A percentile compares a stretch with the other conserved stretches of the same genome.
Conservation (phyloP, 1,140 invertebrate species). For the Zaprionus gabonicus region DNA sequence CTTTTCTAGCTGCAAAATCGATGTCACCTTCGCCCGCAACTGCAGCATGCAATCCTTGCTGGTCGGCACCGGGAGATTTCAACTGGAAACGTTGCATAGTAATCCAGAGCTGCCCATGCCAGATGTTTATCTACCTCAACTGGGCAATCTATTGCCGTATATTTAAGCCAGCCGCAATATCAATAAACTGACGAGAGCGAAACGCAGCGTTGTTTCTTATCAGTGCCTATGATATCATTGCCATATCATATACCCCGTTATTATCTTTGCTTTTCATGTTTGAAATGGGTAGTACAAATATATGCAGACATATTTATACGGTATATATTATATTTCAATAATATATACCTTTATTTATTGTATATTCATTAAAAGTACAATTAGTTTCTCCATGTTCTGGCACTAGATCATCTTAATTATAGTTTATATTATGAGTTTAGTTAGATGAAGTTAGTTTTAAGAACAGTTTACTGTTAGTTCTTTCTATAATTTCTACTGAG, state of each 20-base stretch:
- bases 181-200: conserved; percentile 12
- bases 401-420: conserved; percentile 26
- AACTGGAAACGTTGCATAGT: conserved; percentile 66
- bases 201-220: neutral
- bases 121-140: conserved; percentile 89
- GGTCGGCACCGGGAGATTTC: conserved; percentile 93
- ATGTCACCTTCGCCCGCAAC: conserved; percentile 93
- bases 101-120: conserved; percentile 85
- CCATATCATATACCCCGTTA: neutral
- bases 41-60: conserved; percentile 93
- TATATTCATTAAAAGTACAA: conserved; percentile 35
- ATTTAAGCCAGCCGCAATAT: conserved; percentile 21
- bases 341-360: conserved; percentile 16
- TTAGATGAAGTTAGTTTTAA: neutral
- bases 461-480: neutral
- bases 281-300: conserved; percentile 12
- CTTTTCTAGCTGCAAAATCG: conserved; percentile 91
- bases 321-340: conserved; percentile 5
- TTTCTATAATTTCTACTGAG: neutral
- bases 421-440: conserved; percentile 15
- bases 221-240: conserved; percentile 12
- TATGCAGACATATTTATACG: conserved; percentile 1
- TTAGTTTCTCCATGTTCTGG: conserved; percentile 43
- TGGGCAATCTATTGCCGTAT: conserved; percentile 87
- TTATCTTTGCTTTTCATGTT: neutral